A percentile compares a stretch with the other conserved stretches of the same genome.
phyloP scores from a whole-genome alignment of 2,113 vertebrate genomes.

The Ctenomys sociabilis region DNA sequence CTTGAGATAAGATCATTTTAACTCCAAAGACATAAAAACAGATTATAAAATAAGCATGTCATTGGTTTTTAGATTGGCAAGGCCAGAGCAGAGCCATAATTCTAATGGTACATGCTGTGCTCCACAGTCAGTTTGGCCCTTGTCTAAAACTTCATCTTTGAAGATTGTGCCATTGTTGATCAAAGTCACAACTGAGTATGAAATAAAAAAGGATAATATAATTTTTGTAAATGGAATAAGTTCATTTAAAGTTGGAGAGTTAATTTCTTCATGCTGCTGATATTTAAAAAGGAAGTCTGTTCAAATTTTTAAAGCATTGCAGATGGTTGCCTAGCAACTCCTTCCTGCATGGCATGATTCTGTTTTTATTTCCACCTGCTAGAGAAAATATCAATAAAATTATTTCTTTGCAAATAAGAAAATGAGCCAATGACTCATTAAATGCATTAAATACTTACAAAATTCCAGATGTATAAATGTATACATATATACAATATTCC shows the following conservation, averaged over 20 bases:
- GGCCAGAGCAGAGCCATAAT: background rate
- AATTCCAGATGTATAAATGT: slow-evolving; percentile 41
- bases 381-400: slow-evolving; percentile 81
- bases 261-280: slow-evolving; percentile 72
- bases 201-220: background rate
- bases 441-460: background rate
- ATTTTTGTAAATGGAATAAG: slow-evolving; percentile 24
- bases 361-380: slow-evolving; percentile 79
- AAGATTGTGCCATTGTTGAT: background rate
- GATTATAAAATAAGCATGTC: background rate
- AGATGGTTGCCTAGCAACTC: slow-evolving; percentile 84
- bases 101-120: background rate
- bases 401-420: slow-evolving; percentile 73
- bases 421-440: slow-evolving; percentile 42
- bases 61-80: background rate
- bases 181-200: background rate
- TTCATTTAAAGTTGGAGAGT: slow-evolving; percentile 57
- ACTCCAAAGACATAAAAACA: slow-evolving; percentile 2
- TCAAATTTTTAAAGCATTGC: slow-evolving; percentile 73
- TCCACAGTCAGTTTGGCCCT: background rate
- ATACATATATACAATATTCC: background rate
- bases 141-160: background rate
- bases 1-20: background rate
- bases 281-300: slow-evolving; percentile 73
- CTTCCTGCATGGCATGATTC: slow-evolving; percentile 62